Evolutionary conservation across 2,113 vertebrate genomes (phyloP).

Genomic region (Coptodon bakossiorum): DNA sequence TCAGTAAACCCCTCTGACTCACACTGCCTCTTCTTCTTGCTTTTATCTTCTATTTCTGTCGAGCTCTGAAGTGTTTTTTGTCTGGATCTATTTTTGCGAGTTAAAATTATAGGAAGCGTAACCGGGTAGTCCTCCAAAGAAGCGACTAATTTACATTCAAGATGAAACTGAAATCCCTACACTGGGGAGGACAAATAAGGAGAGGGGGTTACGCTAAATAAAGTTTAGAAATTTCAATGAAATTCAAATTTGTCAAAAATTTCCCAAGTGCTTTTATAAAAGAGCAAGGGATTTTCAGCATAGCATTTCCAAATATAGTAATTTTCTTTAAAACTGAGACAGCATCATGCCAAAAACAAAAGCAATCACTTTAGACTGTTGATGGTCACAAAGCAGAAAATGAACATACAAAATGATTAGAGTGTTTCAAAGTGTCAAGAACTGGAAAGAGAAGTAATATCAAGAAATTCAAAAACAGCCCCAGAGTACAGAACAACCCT

Average conservation of each 20-base stretch:
- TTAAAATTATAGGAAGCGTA: background rate
- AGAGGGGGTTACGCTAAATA: background rate
- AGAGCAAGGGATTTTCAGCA: background rate
- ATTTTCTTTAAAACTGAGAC: background rate
- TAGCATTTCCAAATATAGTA: background rate
- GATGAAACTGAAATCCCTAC: background rate
- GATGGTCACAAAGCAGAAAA: background rate
- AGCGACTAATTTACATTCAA: background rate
- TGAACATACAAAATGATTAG: background rate
- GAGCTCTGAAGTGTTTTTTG: background rate
- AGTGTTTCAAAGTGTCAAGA: background rate
- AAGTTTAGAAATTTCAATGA: background rate
- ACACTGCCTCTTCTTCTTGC: background rate
- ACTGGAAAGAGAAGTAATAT: background rate
- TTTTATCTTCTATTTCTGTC: background rate
- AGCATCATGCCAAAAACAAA: accelerated
- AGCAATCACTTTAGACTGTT: background rate
- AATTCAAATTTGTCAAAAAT: background rate
- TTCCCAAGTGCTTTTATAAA: background rate
- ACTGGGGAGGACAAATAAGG: background rate
- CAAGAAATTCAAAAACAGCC: background rate
- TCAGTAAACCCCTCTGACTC: background rate
- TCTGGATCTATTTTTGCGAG: constrained; percentile 17
- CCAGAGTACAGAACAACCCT: background rate
- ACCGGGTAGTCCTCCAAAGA: background rate